Evolutionary conservation across 1,140 invertebrate species (phyloP), one percentile per base, ranked within the genome.

Genomic region (Thaumetopoea pityocampa): DNA sequence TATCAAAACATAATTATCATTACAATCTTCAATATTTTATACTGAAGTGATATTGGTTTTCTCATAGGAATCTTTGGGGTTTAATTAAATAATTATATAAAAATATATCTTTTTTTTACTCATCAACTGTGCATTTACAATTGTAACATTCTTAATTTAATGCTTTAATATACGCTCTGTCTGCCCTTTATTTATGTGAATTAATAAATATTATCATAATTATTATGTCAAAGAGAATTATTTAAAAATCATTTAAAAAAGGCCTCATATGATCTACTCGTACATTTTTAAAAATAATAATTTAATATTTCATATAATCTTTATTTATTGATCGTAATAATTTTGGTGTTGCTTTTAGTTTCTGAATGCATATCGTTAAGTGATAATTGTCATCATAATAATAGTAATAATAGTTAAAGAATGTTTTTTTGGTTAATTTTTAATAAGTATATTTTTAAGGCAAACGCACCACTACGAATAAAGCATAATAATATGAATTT

Each of bases 401-500:
- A 62, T 76, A 74, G 55, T 42, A 61, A 53, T 64, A 43, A 55
- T 55, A 38, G 47, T 51, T 49, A 51, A 55, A 57, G 35, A 44
- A 52, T 53, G 61, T 54, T 49, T 62, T 69, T 55, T 71, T 64
- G 64, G 76, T 78, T 78, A 71, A 74, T 77, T 80, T 76, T 61
- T 77, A 67, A 51, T 82, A 78, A 78, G 69, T 69, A 64, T 72
- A 77, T 70, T 71, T 78, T 61, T 82, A 82, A 80, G 76, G 60
- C 54, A 70, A 77, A 73, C 69, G 76, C 78, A 82, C 78, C 78
- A 79, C 69, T 82, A 82, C 67, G 74, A 82, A 82, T 82, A 82
- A 82, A 82, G 74, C 72, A 82, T 76, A 81, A n/a, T n/a, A n/a
- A n/a, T n/a, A n/a, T 76, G 74, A 82, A 53, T 79, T 79, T 82